Evolutionary conservation across 2,888 invertebrate species (phyloP).

Genomic region (Pseudanteris insignis): DNA sequence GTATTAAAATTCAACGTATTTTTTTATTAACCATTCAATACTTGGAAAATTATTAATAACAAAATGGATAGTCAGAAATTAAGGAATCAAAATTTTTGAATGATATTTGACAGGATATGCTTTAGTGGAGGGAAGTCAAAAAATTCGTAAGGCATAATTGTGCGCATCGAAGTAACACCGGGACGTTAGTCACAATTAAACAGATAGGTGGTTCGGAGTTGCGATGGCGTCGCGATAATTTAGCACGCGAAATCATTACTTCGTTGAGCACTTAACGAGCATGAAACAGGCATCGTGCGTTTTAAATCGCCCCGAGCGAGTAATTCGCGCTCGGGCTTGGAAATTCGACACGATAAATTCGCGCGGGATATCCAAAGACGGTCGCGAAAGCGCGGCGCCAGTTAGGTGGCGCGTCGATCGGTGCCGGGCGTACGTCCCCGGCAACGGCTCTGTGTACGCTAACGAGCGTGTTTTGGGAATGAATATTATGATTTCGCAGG

Average conservation of each 20-base stretch:
- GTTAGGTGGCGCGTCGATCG: constrained; percentile 19
- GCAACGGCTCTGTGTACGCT: constrained; percentile 27
- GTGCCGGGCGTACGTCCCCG: constrained; percentile 5
- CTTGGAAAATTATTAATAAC: too few relatives aligned
- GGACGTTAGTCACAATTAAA: constrained; percentile 8
- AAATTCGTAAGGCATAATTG: too few relatives aligned
- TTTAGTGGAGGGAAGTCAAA: too few relatives aligned
- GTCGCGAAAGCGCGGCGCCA: constrained; percentile 16
- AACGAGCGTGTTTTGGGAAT: constrained; percentile 32
- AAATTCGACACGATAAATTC: constrained; percentile 7
- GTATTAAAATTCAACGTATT: too few relatives aligned
- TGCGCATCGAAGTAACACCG: too few relatives aligned
- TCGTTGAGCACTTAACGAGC: constrained; percentile 21
- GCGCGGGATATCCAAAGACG: constrained; percentile 2
- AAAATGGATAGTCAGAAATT: too few relatives aligned
- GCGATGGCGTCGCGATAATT: constrained; percentile 35
- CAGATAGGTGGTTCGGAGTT: constrained; percentile 10
- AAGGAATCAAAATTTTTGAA: too few relatives aligned
- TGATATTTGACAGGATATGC: too few relatives aligned
- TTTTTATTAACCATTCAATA: too few relatives aligned
- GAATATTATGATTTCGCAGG: constrained; percentile 37
- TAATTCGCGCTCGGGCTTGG: neutral
- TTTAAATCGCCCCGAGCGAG: too few relatives aligned
- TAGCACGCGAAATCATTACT: constrained; percentile 22
- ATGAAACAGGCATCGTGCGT: constrained; percentile 14